phyloP scores from a whole-genome alignment of 2,888 invertebrate genomes.

The Saturnia japonica region DNA sequence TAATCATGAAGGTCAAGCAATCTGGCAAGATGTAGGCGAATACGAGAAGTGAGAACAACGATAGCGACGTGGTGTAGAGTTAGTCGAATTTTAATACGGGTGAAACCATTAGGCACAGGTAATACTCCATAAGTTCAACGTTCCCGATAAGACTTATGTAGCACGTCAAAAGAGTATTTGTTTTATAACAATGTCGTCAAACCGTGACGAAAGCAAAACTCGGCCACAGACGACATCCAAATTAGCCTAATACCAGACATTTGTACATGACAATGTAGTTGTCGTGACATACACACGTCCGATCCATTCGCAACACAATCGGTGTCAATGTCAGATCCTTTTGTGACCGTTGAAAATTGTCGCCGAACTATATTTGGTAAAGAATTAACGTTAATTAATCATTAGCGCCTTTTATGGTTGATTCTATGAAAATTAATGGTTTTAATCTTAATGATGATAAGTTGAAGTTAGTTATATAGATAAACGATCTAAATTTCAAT shows the following conservation, averaged over 20 bases:
- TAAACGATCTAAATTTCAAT: background rate
- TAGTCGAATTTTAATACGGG: too few species aligned
- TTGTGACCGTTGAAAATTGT: conserved; percentile 13
- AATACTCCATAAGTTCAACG: background rate
- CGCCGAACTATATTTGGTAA: background rate
- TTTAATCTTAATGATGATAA: background rate
- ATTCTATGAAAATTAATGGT: background rate
- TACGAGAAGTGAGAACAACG: too few species aligned
- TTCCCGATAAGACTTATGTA: background rate
- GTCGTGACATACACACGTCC: background rate
- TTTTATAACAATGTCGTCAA: background rate
- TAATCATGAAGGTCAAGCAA: too few species aligned
- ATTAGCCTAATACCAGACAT: conserved; percentile 1
- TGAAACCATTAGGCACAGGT: too few species aligned
- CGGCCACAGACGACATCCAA: background rate
- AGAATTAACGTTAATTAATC: conserved; percentile 8
- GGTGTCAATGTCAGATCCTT: conserved; percentile 9
- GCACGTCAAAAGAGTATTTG: background rate
- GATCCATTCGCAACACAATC: conserved; percentile 4
- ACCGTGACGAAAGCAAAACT: conserved; percentile 1
- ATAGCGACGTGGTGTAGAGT: too few species aligned
- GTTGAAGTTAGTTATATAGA: background rate
- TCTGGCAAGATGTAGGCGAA: too few species aligned
- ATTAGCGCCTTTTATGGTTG: conserved; percentile 1
- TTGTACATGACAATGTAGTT: background rate